Base-by-base conservation (phyloP, 2,888 invertebrate genomes). In the Sesia apiformis region DNA sequence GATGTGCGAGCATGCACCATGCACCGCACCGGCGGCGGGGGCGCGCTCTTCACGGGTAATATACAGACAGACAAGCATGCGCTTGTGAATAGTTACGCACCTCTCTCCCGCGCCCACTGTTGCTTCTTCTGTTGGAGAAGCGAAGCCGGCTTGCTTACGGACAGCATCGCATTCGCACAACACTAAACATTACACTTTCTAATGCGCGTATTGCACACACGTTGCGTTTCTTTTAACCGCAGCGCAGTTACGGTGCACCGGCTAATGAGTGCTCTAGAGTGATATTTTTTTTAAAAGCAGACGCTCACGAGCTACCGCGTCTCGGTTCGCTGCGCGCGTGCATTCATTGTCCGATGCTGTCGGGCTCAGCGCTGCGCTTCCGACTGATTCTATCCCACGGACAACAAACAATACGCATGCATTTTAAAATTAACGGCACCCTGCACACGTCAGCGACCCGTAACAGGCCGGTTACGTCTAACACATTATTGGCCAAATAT, bases 31-130 rank as follows among this genome's bases (percentile, higher is more conserved):
- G 38, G 52, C 54, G 52, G 55, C 39, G 23, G 46, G 53, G 40
- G 40, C 53, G 59, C 58, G 23, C 23, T 23, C 23, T 23, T 23
- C 23, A 23, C 23, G 23, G 23, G 23, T 23, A 60, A 8, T 3
- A 42, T 6, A 6, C 42, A 42, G 42, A 42, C 42, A 42, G 7
- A 42, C 42, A 42, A 7, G 7, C 49, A 8, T 4, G 8, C 23
- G 49, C 4, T n/a, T 8, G n/a, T 23, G 49, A 49, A 5, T 6
- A 41, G 55, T 8, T 81, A 84, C 87, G 74, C 90, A 97, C 97
- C 97, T 93, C 93, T 93, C 90, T 98, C 97, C 82, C 92, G 93
- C 67, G 96, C 97, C 97, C 97, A 97, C 92, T 98, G 97, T 73
- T 94, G 91, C 81, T 94, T 94, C 86, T 97, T 97, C 86, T 95